Percentiles rank a stretch among this genome's conserved stretches.
These are phyloP conservation scores for Omphaloscelis lunosa DNA, from an alignment of 2,888 invertebrate species.

Conservation along the genomic window DNA sequence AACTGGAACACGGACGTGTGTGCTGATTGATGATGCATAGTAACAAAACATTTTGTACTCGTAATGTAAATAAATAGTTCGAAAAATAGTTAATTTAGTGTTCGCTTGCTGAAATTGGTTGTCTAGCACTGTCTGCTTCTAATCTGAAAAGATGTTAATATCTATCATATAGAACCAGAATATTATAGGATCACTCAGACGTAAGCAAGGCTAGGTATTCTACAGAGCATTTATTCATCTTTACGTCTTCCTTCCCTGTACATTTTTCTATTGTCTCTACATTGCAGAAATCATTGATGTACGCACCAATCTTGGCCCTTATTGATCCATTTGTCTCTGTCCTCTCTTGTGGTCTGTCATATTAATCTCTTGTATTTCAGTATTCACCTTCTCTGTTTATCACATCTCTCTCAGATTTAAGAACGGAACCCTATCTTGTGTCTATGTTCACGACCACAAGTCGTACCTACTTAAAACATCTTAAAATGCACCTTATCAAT, in stretches of 20 bases:
- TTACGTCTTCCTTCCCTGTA: neutral
- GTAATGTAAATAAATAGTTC: constrained; percentile 73
- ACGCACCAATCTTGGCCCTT: neutral
- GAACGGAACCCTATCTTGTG: neutral
- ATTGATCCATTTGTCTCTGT: neutral
- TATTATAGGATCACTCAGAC: neutral
- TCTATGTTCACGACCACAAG: neutral
- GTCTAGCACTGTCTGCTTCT: constrained; percentile 68
- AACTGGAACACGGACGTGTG: constrained; percentile 68
- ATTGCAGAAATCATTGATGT: neutral
- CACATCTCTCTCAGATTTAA: too few relatives aligned
- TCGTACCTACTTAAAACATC: neutral
- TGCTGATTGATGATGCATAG: constrained; percentile 65
- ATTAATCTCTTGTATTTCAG: neutral
- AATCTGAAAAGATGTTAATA: constrained; percentile 10
- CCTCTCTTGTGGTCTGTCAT: neutral
- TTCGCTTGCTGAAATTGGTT: constrained; percentile 71
- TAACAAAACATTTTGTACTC: constrained; percentile 77
- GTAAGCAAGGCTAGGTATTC: neutral
- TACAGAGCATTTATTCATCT: too few relatives aligned
- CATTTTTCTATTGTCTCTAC: neutral
- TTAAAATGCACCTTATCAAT: neutral
- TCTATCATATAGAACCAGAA: neutral
- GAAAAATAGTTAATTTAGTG: constrained; percentile 66
- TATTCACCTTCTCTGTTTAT: neutral